Evolutionary conservation across 2,797 vertebrate genomes (phyloP), one percentile per base, ranked within the genome.

Genomic region (Intellagama lesueurii): DNA sequence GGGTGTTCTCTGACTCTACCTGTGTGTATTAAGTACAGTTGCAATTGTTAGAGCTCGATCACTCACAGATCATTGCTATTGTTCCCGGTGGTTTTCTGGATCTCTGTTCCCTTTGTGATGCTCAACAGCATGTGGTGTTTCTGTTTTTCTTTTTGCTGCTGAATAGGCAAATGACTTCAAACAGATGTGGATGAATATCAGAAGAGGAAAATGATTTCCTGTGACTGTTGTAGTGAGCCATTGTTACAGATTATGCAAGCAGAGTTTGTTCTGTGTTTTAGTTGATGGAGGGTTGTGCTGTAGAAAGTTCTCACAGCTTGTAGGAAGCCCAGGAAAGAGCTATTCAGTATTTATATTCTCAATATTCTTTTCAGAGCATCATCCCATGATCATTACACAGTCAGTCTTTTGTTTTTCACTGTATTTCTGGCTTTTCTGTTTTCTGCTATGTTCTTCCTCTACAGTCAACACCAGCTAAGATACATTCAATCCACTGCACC

Each of bases 161-260:
- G 94, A 96, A 94, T 91, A 94, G 92, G 90, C 94, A 95, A 87
- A 85, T 85, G 72, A 75, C 40, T 94, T 95, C 92, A 92, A 93
- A 95, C 81, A 93, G 56, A 89, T 84, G 83, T 81, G 7, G 88
- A 90, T 79, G 90, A 49, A 75, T 93, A 95, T 92, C 93, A 94
- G 89, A 93, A 91, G 92, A 94, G 92, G 88, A 92, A 89, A 82
- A 32, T 22, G 52, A 70, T 35, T 88, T 87, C 72, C 47, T 89
- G 60, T 73, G 26, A 70, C 17, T 68, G n/a, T 7, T 91, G 70
- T 77, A 90, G 69, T 49, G 30, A 86, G n/a, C 80, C 44, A 76
- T 86, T 89, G 56, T 86, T 81, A 68, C 3, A 68, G 60, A 56
- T 69, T 82, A 86, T 82, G 60, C 72, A 86, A 86, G 70, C 84